Base-by-base conservation (phyloP, 2,888 invertebrate genomes). In the Limenitis camilla region DNA sequence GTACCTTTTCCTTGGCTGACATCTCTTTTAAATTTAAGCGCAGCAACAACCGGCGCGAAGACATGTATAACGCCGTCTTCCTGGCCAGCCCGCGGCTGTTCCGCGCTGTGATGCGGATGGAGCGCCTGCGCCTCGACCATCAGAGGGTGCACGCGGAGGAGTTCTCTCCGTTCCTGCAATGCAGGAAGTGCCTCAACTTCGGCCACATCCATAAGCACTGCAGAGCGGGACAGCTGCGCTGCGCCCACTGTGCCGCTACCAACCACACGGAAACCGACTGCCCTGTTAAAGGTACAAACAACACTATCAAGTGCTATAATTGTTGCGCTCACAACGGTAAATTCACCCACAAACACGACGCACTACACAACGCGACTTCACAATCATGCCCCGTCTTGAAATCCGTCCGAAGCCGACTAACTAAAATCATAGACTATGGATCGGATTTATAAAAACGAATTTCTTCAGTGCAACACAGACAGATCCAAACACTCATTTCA, bases 161-260 rank as follows among this genome's bases (percentile, higher is more conserved):
- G 0, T 55, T 53, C 40, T 38, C 48, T 2, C 59, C 62, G 0
- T 40, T 48, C 3, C 35, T 40, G 7, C 48, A 48, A 40, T 40
- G 31, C 10, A 33, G 8, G 5, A 48, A 33, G 10, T 40, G 48
- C 10, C 35, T 48, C 2, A 48, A n/a, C n/a, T n/a, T n/a, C n/a
- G n/a, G n/a, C n/a, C n/a, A 40, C 9, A 61, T 58, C 4, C 46
- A 42, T 0, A 52, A 42, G 8, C 36, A 38, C 2, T 63, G 63
- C 45, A 44, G 29, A 10, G 8, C 30, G 0, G 31, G 29, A 0
- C 4, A n/a, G 0, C 1, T 9, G 0, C 3, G 9, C 6, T 63
- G 63, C 49, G 56, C 58, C 0, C 48, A 63, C 33, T 60, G 63
- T 44, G 42, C 55, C 2, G 27, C 39, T 6, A 11, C 43, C 10